Evolutionary conservation across 2,888 invertebrate species (phyloP), one percentile per base, ranked within the genome.

Genomic region (Ariolimax columbianus): DNA sequence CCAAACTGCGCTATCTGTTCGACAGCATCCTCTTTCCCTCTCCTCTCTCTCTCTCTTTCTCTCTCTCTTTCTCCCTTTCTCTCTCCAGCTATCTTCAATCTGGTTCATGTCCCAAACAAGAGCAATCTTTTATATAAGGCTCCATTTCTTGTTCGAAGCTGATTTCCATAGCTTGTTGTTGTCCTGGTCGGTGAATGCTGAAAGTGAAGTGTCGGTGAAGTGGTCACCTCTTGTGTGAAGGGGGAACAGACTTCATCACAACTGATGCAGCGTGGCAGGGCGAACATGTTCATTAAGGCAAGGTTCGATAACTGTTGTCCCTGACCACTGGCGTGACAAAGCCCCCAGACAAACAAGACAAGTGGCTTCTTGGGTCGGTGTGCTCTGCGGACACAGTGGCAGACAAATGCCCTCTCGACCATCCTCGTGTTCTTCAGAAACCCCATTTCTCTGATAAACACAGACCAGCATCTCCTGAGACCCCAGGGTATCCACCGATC

Each of bases 121-220:
- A 36, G 36, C 2, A 2, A 36, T 36, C 36, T 68, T 36, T 30
- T 23, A 36, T 33, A 36, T 17, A 68, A 7, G 68, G 36, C 2
- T 23, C n/a, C 55, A 33, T 0, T 30, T 55, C 51, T 77, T n/a
- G 55, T 51, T 55, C 68, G 14, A 33, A 30, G 33, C 30, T 68
- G 43, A 68, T 68, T 80, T 80, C 68, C 80, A 80, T 68, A 80
- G 80, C 68, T 38, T 79, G 66, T 80, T 80, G 80, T 80, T 80
- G 68, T 80, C 80, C n/a, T 68, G 68, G 68, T 38, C 80, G 43
- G 40, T 68, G 80, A 68, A 63, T 66, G 80, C 68, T 80, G 47
- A 80, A 79, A 80, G 68, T 80, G 80, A 80, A 80, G 80, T 80
- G 68, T 30, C 23, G 17, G 43, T 80, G 68, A n/a, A 80, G 80